Base-by-base conservation (phyloP, 1,140 invertebrate genomes). In the Papilio xuthus region DNA sequence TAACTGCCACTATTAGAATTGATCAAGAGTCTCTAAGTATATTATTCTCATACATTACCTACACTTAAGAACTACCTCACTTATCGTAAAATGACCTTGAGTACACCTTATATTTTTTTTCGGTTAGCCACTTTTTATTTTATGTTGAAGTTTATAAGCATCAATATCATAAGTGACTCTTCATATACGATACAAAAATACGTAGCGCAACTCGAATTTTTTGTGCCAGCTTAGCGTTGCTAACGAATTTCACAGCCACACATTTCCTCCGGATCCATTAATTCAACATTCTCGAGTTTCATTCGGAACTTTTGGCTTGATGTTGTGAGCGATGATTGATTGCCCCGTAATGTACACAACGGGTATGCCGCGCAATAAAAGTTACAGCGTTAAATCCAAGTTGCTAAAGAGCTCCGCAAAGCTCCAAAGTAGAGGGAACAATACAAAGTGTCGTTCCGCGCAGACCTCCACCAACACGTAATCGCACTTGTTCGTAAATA, bases 291-390 rank as follows among this genome's bases (percentile, higher is more conserved):
- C 71, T 47, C 41, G 71, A 44, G 37, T 73, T 73, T 50, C 71
- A 71, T 71, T 37, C 32, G 20, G 71, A 73, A 73, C n/a, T 73
- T 73, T 73, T 47, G 71, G 41, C 41, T 42, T 73, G 47, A 73
- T 73, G 56, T 78, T 80, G 72, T 41, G 37, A 75, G 76, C 73
- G 56, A 80, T 80, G 80, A 80, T 80, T 80, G 80, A 80, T 80
- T 80, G 77, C 80, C 71, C 4, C 53, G 70, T 50, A 80, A 80
- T 20, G 71, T 73, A 70, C 74, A 70, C 80, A 78, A 37, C 56
- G 70, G 60, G 70, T 70, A 79, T 50, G 70, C 63, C 18, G 80
- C 63, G 37, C 26, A 50, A 47, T 73, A 73, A 73, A 73, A 78
- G 79, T 80, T 80, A 44, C 47, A 18, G 41, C 77, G 70, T 63